Base-by-base conservation (phyloP, 2,797 vertebrate genomes). In the Ptychobarbus kaznakovi region DNA sequence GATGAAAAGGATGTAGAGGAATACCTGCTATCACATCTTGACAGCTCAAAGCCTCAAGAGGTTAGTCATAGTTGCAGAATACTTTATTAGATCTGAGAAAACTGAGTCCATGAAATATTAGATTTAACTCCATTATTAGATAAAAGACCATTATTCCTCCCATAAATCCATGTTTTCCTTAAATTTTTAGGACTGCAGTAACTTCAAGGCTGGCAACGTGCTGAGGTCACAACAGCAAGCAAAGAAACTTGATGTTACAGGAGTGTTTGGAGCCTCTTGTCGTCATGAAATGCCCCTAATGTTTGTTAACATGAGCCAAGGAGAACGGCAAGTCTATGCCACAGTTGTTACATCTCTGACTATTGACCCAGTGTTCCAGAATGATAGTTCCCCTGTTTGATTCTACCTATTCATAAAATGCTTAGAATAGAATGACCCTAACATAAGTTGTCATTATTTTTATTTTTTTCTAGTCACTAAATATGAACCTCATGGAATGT, bases 171-270 rank as follows among this genome's bases (percentile, higher is more conserved):
- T 6, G 20, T 46, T 58, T 58, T 82, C 15, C 12, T 58, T 61
- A 51, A 51, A 82, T 73, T 22, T 73, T 72, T 73, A 82, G 81
- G 81, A 82, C 49, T 82, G 35, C 35, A 73, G 68, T 61, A 73
- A 73, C 68, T 82, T 82, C n/a, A 82, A 73, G 68, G 68, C 81
- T 61, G 68, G 81, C 66, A 73, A 82, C 15, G 3, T 56, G 18
- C 49, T 73, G n/a, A 56, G 68, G 20, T 61, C 81, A 42, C 15
- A 72, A 58, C n/a, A 73, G 20, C 51, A 82, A 28, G 49, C n/a
- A 6, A 56, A 49, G 40, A 81, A 82, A 15, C 80, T 82, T 72
- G 66, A 72, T 72, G 68, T 72, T 72, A 72, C 63, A n/a, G 46
- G 66, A 70, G 80, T 82, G 35, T 82, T 82, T 58, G 49, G 80